Percentiles rank a stretch among this genome's conserved stretches.
phyloP scores from a whole-genome alignment of 2,797 vertebrate species.

The Emys orbicularis region DNA sequence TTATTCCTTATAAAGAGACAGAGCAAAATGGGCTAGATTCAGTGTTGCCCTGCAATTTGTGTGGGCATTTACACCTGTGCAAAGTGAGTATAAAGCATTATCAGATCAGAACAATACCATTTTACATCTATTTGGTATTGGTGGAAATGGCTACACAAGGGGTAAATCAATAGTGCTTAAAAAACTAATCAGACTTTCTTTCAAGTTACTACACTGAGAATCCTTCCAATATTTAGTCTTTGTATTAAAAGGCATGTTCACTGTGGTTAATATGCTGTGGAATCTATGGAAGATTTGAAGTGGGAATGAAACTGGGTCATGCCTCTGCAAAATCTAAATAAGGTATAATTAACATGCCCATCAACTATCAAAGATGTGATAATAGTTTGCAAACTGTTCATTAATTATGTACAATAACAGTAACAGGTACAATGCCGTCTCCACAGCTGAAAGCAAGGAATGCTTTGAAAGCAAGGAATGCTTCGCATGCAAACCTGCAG shows the following conservation, averaged over 20 bases:
- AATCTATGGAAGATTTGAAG: constrained; percentile 60
- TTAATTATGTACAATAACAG: constrained; percentile 74
- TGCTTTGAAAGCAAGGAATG: background rate
- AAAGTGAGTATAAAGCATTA: background rate
- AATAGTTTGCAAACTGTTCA: constrained; percentile 75
- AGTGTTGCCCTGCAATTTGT: background rate
- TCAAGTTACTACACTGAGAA: background rate
- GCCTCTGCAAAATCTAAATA: constrained; percentile 69
- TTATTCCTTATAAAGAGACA: background rate
- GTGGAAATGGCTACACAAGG: background rate
- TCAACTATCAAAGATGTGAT: constrained; percentile 65
- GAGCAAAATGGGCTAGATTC: background rate
- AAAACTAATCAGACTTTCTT: background rate
- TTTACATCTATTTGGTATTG: background rate
- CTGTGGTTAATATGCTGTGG: constrained; percentile 36
- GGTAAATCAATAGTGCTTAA: background rate
- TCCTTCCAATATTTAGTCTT: constrained; percentile 10
- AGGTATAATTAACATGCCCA: constrained; percentile 73
- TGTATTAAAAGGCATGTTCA: constrained; percentile 34
- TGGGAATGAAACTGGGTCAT: constrained; percentile 72
- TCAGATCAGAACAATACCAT: background rate
- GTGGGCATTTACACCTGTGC: background rate
- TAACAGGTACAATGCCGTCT: constrained; percentile 22
- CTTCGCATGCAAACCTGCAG: background rate
- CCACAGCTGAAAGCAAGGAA: constrained; percentile 21